Base-by-base conservation (phyloP, 2,888 invertebrate species). In the Torymus tubicola region DNA sequence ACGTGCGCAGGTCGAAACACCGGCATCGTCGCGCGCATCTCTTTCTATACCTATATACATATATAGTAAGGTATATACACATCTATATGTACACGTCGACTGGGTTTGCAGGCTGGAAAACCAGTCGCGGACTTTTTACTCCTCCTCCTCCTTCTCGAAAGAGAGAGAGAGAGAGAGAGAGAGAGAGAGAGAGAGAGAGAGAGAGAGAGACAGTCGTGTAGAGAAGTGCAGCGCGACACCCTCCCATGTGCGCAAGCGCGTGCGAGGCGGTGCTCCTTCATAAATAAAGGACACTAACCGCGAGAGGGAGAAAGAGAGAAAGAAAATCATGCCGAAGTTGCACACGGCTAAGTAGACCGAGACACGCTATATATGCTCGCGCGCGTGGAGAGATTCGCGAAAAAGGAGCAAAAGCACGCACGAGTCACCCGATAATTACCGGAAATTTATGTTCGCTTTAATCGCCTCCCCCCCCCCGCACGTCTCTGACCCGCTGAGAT, bases 121-220 rank as follows among this genome's bases (percentile, higher is more conserved):
- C 76, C 76, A 76, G 76, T 76, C 69, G 69, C 53, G 53, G 63
- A 69, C 13, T 64, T 76, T 69, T 61, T 75, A 69, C 61, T 50
- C 60, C 69, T 16, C 31, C 55, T n/a, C 5, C 53, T n/a, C 18
- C 31, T 0, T n/a, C 31, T 31, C 14, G 21, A 60, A 13, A 70
- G 58, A 21, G n/a, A 58, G 42, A 61, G 31, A 52, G 50, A 65
- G 16, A 63, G 31, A 63, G 42, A 21, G 60, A 58, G 57, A 58
- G 61, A 21, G 61, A 8, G 61, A 14, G 58, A 16, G 16, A 58
- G 14, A 24, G 21, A 13, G n/a, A 58, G 16, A 16, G 16, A 21
- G 61, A 61, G 12, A 21, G 24, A 21, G 12, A 21, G 8, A 14
- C 21, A 21, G 21, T 21, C 21, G 21, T 21, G 21, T 21, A 21